Evolutionary conservation across 2,888 invertebrate species (phyloP), one percentile per base, ranked within the genome.

Genomic region (Psylliodes chrysocephalus): DNA sequence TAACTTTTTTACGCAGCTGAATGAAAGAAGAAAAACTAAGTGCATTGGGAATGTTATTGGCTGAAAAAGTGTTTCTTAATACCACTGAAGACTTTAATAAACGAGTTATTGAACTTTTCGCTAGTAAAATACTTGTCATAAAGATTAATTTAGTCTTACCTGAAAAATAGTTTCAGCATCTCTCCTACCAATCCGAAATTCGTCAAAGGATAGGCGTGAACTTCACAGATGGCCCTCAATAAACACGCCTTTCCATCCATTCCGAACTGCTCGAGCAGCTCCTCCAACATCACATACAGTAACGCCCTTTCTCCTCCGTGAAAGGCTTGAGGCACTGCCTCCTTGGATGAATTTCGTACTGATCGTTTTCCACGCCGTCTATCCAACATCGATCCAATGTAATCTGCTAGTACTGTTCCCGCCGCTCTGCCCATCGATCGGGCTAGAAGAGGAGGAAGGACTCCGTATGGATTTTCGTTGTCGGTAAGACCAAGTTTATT

Each of bases 401-500:
- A 93, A 73, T 92, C 89, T 0, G 92, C 88, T 80, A 89, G 83
- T 68, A 89, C 80, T 59, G 88, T 85, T 0, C 91, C 90, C 0
- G 92, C 92, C 6, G 90, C 86, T 70, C 89, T 86, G 2, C 93
- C 90, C 87, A 93, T 89, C 2, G 91, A 91, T 66, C 93, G 84
- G 0, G 90, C 90, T 70, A 94, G 86, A 2, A 92, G 84, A 0
- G 92, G 90, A 0, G 93, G 93, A 60, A 93, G 81, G 44, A 90
- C 90, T 12, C 94, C 94, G 76, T 92, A 90, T 0, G 94, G 94
- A 82, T 94, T 94, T 78, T 93, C 92, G 78, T 94, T 93, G 78
- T 94, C 94, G n/a, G 94, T 94, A 72, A 94, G 80, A 10, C 94
- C 94, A 69, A 94, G 82, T 80, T 92, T 91, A 81, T 93, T 92